These are phyloP conservation scores for Drosophila mimetica DNA, from an alignment of 2,888 invertebrate species.

Conservation along the genomic window DNA sequence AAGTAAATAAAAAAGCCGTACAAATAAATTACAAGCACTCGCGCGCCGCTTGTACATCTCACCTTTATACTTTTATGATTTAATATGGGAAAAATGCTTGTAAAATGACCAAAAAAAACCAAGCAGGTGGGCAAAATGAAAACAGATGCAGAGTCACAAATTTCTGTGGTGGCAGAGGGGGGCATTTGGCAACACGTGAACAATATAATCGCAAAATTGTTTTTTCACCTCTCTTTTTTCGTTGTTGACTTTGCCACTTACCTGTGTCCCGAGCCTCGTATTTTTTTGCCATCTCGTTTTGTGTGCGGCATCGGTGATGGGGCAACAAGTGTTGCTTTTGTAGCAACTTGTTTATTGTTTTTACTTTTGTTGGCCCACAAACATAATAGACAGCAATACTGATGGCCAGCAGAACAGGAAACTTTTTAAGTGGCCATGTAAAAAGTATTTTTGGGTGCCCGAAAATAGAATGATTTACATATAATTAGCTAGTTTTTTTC, in stretches of 20 bases:
- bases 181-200: slow-evolving; percentile 40
- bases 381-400: slow-evolving; percentile 21
- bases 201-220: slow-evolving; percentile 50
- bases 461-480: not conserved
- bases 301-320: slow-evolving; percentile 31
- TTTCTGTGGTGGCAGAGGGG: slow-evolving; percentile 6
- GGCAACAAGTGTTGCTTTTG: slow-evolving; percentile 49
- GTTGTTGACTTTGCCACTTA: slow-evolving; percentile 47
- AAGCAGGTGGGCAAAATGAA: slow-evolving; percentile 14
- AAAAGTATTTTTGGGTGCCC: not conserved
- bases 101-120: slow-evolving; percentile 46
- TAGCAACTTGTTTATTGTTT: slow-evolving; percentile 35
- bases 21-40: slow-evolving; percentile 40
- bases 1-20: slow-evolving; percentile 34
- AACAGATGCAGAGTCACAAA: slow-evolving; percentile 40
- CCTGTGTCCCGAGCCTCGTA: slow-evolving; percentile 33
- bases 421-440: not conserved
- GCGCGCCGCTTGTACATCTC: slow-evolving; percentile 41
- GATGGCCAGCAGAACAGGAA: slow-evolving; percentile 11
- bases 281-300: not conserved
- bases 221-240: slow-evolving; percentile 21
- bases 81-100: slow-evolving; percentile 75
- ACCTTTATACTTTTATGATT: slow-evolving; percentile 72
- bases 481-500: not conserved
- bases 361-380: slow-evolving; percentile 14